Conservation (phyloP, 2,888 invertebrate genomes). For the Napeogenes sylphis region DNA sequence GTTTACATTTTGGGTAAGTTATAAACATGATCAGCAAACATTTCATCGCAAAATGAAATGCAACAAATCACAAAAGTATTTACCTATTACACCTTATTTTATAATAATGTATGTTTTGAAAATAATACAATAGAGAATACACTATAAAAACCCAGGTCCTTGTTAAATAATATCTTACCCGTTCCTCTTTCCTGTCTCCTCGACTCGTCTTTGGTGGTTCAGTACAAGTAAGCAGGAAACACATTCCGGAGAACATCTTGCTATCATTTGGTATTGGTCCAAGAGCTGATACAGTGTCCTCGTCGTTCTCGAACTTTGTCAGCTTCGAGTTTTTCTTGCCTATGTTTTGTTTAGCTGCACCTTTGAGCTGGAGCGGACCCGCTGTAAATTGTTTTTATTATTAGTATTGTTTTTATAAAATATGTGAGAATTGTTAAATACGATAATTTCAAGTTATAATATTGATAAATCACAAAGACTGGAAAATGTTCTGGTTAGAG, state of each 20-base stretch:
- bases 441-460: background rate
- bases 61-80: no score
- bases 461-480: background rate
- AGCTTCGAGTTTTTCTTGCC: slow-evolving; percentile 73
- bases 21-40: no score
- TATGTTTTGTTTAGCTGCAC: slow-evolving; percentile 71
- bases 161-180: background rate
- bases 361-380: slow-evolving; percentile 70
- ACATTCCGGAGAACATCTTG: slow-evolving; percentile 72
- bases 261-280: slow-evolving; percentile 77
- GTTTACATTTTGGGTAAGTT: no score
- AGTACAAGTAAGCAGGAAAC: slow-evolving; percentile 79
- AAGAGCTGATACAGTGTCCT: slow-evolving; percentile 62
- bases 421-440: no score
- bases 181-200: slow-evolving; percentile 27
- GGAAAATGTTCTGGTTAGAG: no score
- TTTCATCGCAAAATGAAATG: no score
- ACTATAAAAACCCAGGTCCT: no score
- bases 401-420: background rate
- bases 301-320: slow-evolving; percentile 69
- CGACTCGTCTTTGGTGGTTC: slow-evolving; percentile 51
- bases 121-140: no score
- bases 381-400: slow-evolving; percentile 42
- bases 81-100: no score
- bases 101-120: no score